Base-by-base conservation (phyloP, 2,888 invertebrate genomes). In the Strigamia crassipes region DNA sequence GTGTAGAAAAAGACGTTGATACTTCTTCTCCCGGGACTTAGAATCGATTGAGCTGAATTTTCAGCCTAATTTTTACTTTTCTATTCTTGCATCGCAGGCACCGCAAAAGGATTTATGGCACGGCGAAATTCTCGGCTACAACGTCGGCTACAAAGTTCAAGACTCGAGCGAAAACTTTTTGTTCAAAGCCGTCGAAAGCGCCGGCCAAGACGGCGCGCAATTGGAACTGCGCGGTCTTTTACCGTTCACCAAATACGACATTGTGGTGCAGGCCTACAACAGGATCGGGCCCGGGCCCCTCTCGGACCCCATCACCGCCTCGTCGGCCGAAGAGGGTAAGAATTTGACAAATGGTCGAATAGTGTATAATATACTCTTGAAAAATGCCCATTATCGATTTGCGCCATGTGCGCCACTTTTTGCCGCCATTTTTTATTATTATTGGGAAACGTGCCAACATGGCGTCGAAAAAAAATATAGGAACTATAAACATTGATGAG, bases 231-330 rank as follows among this genome's bases (percentile, higher is more conserved):
- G 82, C 9, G 78, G 61, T 34, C 82, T 83, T 31, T 77, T 61
- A 46, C 78, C 81, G 13, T 83, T 80, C 78, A 83, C 83, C n/a
- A 82, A 82, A 38, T 83, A 83, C 56, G 83, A 83, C 42, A 80
- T 83, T n/a, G 79, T 83, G 46, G 82, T 83, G 21, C 83, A 83
- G 66, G 83, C 83, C 3, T 83, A 83, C 51, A 83, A 83, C 77
- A 46, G 82, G 31, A 31, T 82, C 18, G 83, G 83, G 13, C 81
- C 83, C 34, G 83, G 83, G 0, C 83, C 83, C 9, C 78, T 79
- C 46, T 83, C 82, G 12, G 83, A 83, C 4, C 79, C 82, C 23
- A 56, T 82, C 31, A 82, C 80, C 15, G 82, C 80, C 34, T 61
- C 73, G 13, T 83, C 83, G 21, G 79, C 83, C 18, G 83, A 83